These are phyloP conservation scores for Oncopeltus fasciatus DNA, from an alignment of 1,140 invertebrate species.

Conservation along the genomic window DNA sequence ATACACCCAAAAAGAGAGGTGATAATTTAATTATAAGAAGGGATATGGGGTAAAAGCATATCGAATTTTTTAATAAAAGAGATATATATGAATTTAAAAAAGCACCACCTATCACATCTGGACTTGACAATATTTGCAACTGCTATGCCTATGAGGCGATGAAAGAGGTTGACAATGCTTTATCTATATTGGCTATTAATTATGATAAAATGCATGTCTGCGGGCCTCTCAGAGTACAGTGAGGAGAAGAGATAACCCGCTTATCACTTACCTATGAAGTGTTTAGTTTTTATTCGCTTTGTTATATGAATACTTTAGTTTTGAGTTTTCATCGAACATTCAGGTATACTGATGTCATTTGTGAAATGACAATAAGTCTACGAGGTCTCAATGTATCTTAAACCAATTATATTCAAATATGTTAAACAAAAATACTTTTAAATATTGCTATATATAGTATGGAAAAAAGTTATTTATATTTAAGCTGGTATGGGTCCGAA, in stretches of 20 bases:
- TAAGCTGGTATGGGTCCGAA: conserved; percentile 23
- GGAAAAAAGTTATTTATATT: neutral
- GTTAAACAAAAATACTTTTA: conserved; percentile 12
- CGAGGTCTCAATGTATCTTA: conserved; percentile 5
- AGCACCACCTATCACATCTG: conserved; percentile 15
- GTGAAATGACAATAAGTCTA: conserved; percentile 19
- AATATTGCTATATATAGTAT: conserved; percentile 11
- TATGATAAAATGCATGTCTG: neutral
- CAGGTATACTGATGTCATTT: neutral
- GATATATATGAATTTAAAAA: conserved; percentile 1
- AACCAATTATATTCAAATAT: conserved; percentile 5
- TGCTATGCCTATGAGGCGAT: conserved; percentile 11
- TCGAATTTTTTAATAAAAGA: conserved; percentile 4
- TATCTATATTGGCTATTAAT: conserved; percentile 1
- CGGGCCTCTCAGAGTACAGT: neutral
- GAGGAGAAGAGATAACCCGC: neutral
- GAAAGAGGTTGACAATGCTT: neutral
- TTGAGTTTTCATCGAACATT: conserved; percentile 12
- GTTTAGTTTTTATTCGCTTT: neutral
- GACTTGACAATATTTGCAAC: conserved; percentile 18
- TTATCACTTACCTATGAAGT: neutral
- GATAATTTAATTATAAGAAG: neutral
- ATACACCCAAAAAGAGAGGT: neutral
- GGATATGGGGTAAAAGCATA: neutral
- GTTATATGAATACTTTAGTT: conserved; percentile 3